These are phyloP conservation scores for Paracanthobrama guichenoti DNA, from an alignment of 2,113 vertebrate genomes.

Conservation along the genomic window DNA sequence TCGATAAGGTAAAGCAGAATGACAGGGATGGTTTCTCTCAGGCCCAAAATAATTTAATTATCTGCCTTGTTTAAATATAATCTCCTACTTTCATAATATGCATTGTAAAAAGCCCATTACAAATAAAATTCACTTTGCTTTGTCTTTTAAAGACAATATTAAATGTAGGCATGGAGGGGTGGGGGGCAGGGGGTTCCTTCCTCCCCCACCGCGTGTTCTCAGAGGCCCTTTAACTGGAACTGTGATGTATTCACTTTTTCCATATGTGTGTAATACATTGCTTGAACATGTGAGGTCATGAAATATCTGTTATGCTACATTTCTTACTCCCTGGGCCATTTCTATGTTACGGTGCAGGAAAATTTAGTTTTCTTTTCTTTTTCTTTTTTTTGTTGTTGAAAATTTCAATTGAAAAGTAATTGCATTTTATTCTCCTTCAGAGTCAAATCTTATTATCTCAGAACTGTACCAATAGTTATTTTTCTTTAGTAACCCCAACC, in stretches of 20 bases:
- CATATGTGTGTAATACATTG: constrained; percentile 19
- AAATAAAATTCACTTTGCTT: neutral
- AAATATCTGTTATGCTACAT: constrained; percentile 10
- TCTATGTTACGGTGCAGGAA: neutral
- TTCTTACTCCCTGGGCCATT: neutral
- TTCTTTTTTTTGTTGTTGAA: neutral
- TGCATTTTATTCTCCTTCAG: neutral
- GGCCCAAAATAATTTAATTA: neutral
- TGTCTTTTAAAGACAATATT: constrained; percentile 1
- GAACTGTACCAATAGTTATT: neutral
- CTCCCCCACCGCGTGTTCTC: constrained; percentile 1
- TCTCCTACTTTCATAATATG: neutral
- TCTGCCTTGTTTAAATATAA: neutral
- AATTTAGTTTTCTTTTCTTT: neutral
- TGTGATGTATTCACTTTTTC: neutral
- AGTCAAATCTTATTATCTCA: neutral
- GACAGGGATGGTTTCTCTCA: neutral
- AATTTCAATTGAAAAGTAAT: neutral
- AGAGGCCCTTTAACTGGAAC: neutral
- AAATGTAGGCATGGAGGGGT: neutral
- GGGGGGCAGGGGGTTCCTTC: constrained; percentile 1
- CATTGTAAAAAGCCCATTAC: neutral
- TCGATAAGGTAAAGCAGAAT: constrained; percentile 87
- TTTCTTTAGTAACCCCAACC: neutral
- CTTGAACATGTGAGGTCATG: constrained; percentile 6